Percentiles rank a stretch among this genome's conserved stretches.
Conservation (phyloP, 2,797 vertebrate genomes). For the Poliocrania exsul region DNA sequence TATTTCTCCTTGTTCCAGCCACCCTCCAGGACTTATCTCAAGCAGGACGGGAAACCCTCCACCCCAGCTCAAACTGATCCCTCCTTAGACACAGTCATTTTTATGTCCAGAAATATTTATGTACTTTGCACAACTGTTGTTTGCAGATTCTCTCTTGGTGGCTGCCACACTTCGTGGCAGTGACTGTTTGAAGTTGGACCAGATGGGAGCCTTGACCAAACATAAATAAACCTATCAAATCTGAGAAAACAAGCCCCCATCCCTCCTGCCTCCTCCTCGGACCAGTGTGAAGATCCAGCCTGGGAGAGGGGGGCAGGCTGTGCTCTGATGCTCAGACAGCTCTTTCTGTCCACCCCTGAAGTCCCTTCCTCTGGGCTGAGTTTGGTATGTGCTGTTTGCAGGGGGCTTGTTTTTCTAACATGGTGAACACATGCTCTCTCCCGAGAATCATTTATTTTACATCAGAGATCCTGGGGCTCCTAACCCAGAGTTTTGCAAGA, state of each 20-base stretch:
- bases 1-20: conserved; percentile 3
- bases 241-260: conserved; percentile 89
- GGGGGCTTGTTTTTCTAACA: conserved; percentile 91
- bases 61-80: neutral
- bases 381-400: conserved; percentile 70
- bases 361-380: conserved; percentile 55
- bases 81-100: conserved; percentile 45
- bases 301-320: conserved; percentile 16
- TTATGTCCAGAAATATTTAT: conserved; percentile 69
- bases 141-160: conserved; percentile 71
- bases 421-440: conserved; percentile 95
- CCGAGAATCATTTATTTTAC: conserved; percentile 89
- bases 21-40: conserved; percentile 20
- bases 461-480: conserved; percentile 81
- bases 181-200: conserved; percentile 77
- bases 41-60: neutral
- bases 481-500: conserved; percentile 58
- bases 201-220: conserved; percentile 79
- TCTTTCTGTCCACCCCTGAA: conserved; percentile 63
- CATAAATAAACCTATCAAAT: conserved; percentile 90
- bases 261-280: conserved; percentile 48
- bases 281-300: conserved; percentile 71
- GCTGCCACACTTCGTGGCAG: conserved; percentile 48
- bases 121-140: conserved; percentile 61
- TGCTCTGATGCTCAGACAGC: conserved; percentile 48